Evolutionary conservation across 2,113 vertebrate species (phyloP), one percentile per base, ranked within the genome.

Genomic region (Sinocyclocheilus grahami): DNA sequence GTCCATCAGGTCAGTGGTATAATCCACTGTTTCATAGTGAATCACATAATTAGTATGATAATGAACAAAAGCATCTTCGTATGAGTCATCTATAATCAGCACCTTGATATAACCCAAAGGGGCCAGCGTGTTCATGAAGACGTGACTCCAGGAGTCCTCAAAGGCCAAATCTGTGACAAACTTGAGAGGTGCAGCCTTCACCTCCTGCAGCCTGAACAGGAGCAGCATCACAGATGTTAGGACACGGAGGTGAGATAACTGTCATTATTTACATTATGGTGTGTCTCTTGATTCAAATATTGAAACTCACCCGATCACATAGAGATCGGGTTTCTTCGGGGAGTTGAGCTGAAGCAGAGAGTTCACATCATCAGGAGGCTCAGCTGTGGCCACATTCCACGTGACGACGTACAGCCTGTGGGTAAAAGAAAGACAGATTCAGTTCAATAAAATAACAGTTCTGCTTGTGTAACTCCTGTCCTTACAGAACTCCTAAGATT

Each of bases 341-440:
- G 93, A 93, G 88, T 92, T 91, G 7, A 97, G 94, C 77, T 95
- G 95, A 62, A 99, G 96, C 14, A 99, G 94, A 14, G 93, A 90
- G 33, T 88, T 90, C 83, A 96, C 86, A 85, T 98, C 96, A 0
- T 93, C 91, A 63, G 97, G 97, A 6, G 98, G 98, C 71, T 96
- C 92, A 58, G 94, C 96, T 27, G 97, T 96, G 82, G 96, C 97
- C 88, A 99, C 97, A 0, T 99, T 99, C 98, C 98, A 99, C 1
- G 97, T 99, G 87, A 98, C 94, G 60, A 99, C 90, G 83, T 97
- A 97, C 0, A 99, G 87, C 88, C 98, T 99, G 88, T 0, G 48
- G 89, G 78, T 69, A 84, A 2, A 3, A 63, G 86, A 16, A 46
- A 51, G 27, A 83, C 74, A 60, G 63, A 42, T 27, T 27, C 37